Evolutionary conservation across 2,113 vertebrate species (phyloP).

Genomic region (Cochlearius cochlearius): DNA sequence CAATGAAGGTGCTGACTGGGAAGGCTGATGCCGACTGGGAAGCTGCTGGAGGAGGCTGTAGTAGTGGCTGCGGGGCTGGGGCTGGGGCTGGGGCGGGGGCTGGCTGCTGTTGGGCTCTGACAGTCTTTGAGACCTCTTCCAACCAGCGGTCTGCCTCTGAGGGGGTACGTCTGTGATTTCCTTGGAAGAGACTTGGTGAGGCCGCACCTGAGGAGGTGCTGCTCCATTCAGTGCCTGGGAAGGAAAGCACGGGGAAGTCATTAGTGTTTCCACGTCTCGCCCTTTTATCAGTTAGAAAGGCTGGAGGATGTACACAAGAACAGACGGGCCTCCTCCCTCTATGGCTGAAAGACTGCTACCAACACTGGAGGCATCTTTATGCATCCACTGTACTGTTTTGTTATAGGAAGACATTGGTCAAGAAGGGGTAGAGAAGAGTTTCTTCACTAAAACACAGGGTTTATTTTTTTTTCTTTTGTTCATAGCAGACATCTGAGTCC

Average conservation of each 20-base stretch:
- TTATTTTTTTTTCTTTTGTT: not conserved
- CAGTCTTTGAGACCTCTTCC: slow-evolving; percentile 93
- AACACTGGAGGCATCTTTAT: not conserved
- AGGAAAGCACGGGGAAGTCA: not conserved
- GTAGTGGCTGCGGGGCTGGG: slow-evolving; percentile 66
- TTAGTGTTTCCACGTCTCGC: not conserved
- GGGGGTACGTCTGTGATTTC: slow-evolving; percentile 88
- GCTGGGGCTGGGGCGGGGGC: slow-evolving; percentile 1
- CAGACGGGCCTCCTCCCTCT: not conserved
- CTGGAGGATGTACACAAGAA: not conserved
- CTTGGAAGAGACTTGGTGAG: slow-evolving; percentile 70
- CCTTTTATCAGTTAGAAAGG: not conserved
- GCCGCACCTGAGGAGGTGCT: slow-evolving; percentile 59
- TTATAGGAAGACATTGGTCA: not conserved
- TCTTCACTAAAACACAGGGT: not conserved
- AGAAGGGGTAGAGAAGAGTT: not conserved
- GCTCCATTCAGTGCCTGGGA: slow-evolving; percentile 76
- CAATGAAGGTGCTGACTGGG: slow-evolving; percentile 76
- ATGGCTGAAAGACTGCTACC: not conserved
- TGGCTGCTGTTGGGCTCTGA: slow-evolving; percentile 79
- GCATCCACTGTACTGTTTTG: not conserved
- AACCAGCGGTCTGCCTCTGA: slow-evolving; percentile 98
- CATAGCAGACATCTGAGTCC: not conserved
- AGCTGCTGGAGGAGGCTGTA: slow-evolving; percentile 67
- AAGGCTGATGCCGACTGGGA: slow-evolving; percentile 77